Conservation (phyloP, 2,888 invertebrate genomes). For the Lasioglossum malachurum region DNA sequence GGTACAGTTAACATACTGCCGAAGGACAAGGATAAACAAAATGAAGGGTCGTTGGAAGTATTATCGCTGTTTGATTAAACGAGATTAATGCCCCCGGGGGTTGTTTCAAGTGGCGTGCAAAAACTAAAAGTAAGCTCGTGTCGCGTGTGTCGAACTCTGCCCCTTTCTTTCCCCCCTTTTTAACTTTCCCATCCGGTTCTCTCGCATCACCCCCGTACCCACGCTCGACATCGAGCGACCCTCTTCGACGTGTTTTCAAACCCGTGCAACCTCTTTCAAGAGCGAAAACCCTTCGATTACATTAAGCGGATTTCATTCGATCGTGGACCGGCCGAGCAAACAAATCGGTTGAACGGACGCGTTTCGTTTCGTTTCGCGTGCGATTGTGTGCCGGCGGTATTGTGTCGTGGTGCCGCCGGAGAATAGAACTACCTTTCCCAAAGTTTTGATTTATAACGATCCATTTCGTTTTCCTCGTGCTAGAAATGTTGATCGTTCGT, state of each 20-base stretch:
- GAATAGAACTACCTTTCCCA: conserved; percentile 48
- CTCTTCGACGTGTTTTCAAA: conserved; percentile 32
- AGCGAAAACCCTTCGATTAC: conserved; percentile 56
- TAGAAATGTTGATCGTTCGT: not conserved
- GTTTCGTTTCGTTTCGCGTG: conserved; percentile 10
- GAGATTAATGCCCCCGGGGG: conserved; percentile 77
- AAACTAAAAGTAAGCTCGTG: conserved; percentile 62
- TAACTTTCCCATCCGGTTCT: conserved; percentile 46
- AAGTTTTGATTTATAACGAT: conserved; percentile 57
- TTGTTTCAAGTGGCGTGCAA: conserved; percentile 68
- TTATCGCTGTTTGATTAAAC: conserved; percentile 74
- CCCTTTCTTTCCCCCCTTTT: conserved; percentile 33
- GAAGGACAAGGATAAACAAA: conserved; percentile 60
- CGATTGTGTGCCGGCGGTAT: conserved; percentile 46
- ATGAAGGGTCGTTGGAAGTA: conserved; percentile 43
- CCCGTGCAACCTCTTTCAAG: conserved; percentile 30
- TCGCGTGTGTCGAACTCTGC: conserved; percentile 66
- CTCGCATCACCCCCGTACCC: conserved; percentile 40
- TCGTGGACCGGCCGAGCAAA: conserved; percentile 64
- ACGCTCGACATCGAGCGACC: conserved; percentile 28
- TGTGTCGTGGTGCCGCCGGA: conserved; percentile 31
- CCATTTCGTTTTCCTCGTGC: not conserved
- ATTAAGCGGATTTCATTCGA: conserved; percentile 73
- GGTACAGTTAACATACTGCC: conserved; percentile 23
- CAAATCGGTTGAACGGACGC: conserved; percentile 58